Conservation (phyloP, 2,113 vertebrate genomes). For the Antigone vipio region DNA sequence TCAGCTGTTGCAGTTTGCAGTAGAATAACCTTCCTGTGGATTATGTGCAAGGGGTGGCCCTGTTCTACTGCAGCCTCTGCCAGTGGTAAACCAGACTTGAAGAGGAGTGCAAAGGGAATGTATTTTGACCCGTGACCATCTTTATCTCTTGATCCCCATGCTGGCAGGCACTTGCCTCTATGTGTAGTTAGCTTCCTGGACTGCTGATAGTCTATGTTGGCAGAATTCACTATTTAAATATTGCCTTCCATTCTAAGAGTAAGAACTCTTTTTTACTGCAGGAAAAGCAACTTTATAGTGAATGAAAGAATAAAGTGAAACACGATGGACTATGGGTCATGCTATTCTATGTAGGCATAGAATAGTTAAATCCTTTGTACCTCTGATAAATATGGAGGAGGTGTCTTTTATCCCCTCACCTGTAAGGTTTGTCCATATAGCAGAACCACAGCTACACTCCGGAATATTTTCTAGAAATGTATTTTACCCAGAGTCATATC, state of each 20-base stretch:
- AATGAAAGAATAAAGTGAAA: not conserved
- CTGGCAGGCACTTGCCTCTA: not conserved
- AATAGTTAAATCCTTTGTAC: not conserved
- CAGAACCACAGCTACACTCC: not conserved
- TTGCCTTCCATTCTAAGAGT: not conserved
- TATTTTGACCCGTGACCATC: not conserved
- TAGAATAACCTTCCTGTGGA: not conserved
- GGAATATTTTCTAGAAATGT: not conserved
- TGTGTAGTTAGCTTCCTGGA: not conserved
- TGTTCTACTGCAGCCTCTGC: not conserved
- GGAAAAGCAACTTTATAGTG: not conserved
- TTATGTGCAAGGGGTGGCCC: not conserved
- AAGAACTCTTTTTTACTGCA: not conserved
- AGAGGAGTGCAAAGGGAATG: not conserved
- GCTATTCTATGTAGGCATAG: not conserved
- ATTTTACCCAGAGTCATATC: not conserved
- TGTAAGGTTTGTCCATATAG: not conserved
- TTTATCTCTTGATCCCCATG: not conserved
- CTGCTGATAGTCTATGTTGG: not conserved
- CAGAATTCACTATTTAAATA: not conserved
- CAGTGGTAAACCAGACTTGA: not conserved
- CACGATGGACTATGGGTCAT: fast-evolving
- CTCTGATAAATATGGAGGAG: not conserved
- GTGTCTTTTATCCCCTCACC: not conserved
- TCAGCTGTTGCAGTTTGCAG: not conserved